A percentile compares a stretch with the other conserved stretches of the same genome.
These are phyloP conservation scores for Candoia aspera DNA, from an alignment of 2,113 vertebrate genomes.

Conservation along the genomic window DNA sequence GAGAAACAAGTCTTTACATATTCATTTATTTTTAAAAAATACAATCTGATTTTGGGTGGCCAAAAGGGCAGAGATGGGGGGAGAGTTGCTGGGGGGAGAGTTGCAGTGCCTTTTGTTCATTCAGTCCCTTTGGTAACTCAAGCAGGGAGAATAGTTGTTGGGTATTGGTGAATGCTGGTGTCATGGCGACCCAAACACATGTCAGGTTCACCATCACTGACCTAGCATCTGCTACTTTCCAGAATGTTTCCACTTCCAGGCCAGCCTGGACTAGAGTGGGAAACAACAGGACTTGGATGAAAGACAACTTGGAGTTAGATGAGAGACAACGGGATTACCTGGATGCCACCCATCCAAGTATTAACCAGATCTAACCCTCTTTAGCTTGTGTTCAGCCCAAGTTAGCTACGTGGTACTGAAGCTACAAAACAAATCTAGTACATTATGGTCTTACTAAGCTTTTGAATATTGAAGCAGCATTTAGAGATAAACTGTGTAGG, in stretches of 20 bases:
- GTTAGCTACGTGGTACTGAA: background rate
- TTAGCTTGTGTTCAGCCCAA: background rate
- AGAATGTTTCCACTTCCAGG: background rate
- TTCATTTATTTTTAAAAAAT: too few relatives aligned
- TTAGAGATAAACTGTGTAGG: constrained; percentile 30
- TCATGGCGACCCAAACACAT: too few relatives aligned
- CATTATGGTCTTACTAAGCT: background rate
- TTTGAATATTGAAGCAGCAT: constrained; percentile 16
- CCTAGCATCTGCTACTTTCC: background rate
- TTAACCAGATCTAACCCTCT: background rate
- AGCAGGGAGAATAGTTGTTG: too few relatives aligned
- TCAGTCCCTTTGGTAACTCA: too few relatives aligned
- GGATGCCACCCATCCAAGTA: background rate
- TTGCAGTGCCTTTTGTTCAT: too few relatives aligned
- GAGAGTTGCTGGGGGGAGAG: too few relatives aligned
- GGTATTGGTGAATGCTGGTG: too few relatives aligned
- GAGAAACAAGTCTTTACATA: too few relatives aligned
- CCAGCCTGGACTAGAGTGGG: background rate
- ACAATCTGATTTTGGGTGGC: too few relatives aligned
- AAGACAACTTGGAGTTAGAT: background rate
- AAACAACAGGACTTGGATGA: background rate
- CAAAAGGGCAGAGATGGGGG: too few relatives aligned
- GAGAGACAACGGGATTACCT: background rate
- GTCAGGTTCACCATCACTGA: too few relatives aligned
- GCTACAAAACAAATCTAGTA: background rate